A percentile compares a stretch with the other conserved stretches of the same genome.
These are phyloP conservation scores for Drosophila borealis DNA, from an alignment of 2,888 invertebrate species.

Conservation along the genomic window DNA sequence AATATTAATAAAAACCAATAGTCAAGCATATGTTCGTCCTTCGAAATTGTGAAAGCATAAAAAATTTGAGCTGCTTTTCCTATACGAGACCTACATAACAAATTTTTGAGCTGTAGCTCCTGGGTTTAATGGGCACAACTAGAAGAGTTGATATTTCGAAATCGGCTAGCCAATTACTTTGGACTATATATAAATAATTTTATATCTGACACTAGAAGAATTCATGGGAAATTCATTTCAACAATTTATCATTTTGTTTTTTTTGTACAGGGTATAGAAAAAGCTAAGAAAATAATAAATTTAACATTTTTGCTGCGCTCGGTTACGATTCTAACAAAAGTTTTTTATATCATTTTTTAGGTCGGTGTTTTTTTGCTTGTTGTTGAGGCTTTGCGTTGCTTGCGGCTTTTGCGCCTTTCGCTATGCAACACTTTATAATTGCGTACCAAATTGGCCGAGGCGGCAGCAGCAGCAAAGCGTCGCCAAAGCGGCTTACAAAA, in stretches of 20 bases:
- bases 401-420: conserved; percentile 30
- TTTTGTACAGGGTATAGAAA: conserved; percentile 6
- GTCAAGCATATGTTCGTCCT: too few species aligned
- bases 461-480: conserved; percentile 20
- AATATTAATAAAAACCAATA: too few species aligned
- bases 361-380: conserved; percentile 21
- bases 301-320: conserved; percentile 21
- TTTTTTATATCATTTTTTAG: not conserved
- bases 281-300: conserved; percentile 25
- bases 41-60: too few species aligned
- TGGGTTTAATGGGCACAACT: too few species aligned
- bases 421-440: conserved; percentile 68
- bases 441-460: conserved; percentile 52
- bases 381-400: conserved; percentile 20
- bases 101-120: too few species aligned
- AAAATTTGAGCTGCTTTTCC: too few species aligned
- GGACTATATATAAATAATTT: too few species aligned
- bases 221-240: too few species aligned
- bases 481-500: conserved; percentile 67
- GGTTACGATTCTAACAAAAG: conserved; percentile 19
- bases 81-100: too few species aligned
- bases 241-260: not conserved
- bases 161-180: too few species aligned
- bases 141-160: too few species aligned
- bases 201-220: too few species aligned